Evolutionary conservation across 2,113 vertebrate genomes (phyloP), one percentile per base, ranked within the genome.

Genomic region (Peucedramus taeniatus): DNA sequence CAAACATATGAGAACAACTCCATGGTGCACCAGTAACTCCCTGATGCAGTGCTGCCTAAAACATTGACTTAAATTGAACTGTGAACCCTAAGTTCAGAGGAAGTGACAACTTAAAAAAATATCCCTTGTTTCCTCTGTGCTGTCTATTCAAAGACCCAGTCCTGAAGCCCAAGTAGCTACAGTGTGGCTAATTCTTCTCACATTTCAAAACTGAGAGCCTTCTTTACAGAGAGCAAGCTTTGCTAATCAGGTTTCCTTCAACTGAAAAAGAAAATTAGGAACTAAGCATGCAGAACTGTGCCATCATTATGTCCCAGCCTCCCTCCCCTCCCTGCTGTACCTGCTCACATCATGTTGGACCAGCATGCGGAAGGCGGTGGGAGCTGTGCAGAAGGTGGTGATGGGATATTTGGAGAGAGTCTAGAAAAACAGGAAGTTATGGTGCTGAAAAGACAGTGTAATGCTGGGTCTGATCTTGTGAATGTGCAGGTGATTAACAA

Each of bases 361-460:
- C 51, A 99, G 96, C 97, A 98, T 97, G 39, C 95, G 68, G 83
- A 98, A 98, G n/a, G 97, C 96, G 9, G 98, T 99, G 18, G 98
- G 97, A 37, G 98, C 96, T 3, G 98, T 98, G 96, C 98, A 99
- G 93, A 98, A 97, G 35, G 89, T 96, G 39, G 97, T 98, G 89
- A 99, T 97, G 7, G 98, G 98, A 33, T 98, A 98, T 13, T 37
- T 97, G 44, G 96, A 97, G n/a, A 99, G 97, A 63, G 98, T 98
- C 98, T 99, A 75, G 30, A 37, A 45, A 94, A 84, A 39, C 0
- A 59, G 10, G 23, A 31, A 61, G 16, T 40, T 37, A 76, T 18
- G 33, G 28, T n/a, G 24, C 7, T 53, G 45, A n/a, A 44, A 40
- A 59, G 49, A 31, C 61, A 72, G 27, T 14, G 22, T 4, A 18